A percentile compares a stretch with the other conserved stretches of the same genome.
Evolutionary conservation across 2,888 invertebrate genomes (phyloP).

Genomic region (Altica lythri): DNA sequence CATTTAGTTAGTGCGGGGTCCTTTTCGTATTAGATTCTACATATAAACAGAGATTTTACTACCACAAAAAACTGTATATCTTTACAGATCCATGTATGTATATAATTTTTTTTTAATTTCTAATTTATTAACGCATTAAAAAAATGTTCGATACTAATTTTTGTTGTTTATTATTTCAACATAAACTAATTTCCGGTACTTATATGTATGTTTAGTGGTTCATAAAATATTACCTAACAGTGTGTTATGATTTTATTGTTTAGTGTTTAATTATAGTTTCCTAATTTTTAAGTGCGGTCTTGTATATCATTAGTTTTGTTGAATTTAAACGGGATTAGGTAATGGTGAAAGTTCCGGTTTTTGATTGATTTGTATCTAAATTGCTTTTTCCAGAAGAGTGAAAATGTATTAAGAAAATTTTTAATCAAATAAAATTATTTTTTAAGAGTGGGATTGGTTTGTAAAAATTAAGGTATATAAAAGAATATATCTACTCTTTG

Average conservation of each 20-base stretch:
- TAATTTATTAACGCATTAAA: not conserved
- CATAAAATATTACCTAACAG: slow-evolving; percentile 14
- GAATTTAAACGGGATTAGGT: not conserved
- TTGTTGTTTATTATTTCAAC: not conserved
- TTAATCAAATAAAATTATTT: too few species aligned
- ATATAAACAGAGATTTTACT: too few species aligned
- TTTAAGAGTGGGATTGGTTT: too few species aligned
- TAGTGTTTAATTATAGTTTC: not conserved
- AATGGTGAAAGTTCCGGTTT: not conserved
- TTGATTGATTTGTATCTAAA: not conserved
- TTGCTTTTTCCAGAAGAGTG: too few species aligned
- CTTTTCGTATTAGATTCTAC: too few species aligned
- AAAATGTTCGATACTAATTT: not conserved
- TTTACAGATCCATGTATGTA: too few species aligned
- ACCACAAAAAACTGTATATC: too few species aligned
- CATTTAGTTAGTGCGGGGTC: too few species aligned
- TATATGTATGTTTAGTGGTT: slow-evolving; percentile 5
- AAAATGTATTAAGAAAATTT: too few species aligned
- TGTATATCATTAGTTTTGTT: not conserved
- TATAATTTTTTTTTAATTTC: not conserved
- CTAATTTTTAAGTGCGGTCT: not conserved
- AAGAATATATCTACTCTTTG: too few species aligned
- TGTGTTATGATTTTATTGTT: not conserved
- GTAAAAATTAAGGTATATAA: too few species aligned
- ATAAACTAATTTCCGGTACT: slow-evolving; percentile 9